Conservation (phyloP, 1,140 invertebrate genomes). For the Cotesia vestalis region DNA sequence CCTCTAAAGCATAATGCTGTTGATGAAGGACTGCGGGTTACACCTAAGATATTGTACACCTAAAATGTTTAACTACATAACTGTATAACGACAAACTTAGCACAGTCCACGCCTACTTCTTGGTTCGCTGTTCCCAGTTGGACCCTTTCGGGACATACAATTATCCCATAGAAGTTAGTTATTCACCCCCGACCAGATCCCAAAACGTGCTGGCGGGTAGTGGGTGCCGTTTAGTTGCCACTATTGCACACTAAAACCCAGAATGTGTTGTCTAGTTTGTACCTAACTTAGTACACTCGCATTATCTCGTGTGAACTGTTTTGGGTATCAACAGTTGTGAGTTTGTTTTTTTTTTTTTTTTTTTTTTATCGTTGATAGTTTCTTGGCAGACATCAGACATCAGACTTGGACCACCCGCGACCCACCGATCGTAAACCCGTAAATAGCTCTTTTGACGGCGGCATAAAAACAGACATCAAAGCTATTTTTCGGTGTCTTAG, state of each 20-base stretch:
- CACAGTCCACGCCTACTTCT: constrained; percentile 36
- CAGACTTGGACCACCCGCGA: no score
- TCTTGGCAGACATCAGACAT: no score
- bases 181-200: constrained; percentile 15
- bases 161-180: constrained; percentile 45
- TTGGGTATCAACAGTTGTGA: neutral
- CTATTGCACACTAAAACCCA: constrained; percentile 9
- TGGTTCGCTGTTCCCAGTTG: constrained; percentile 39
- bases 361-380: no score
- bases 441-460: no score
- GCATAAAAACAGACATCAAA: no score
- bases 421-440: no score
- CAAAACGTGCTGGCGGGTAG: constrained; percentile 15
- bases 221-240: no score
- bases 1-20: constrained; percentile 52
- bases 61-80: constrained; percentile 40
- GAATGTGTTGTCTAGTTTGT: constrained; percentile 35
- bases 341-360: neutral
- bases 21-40: constrained; percentile 60
- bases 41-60: constrained; percentile 50
- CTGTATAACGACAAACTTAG: constrained; percentile 48
- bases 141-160: constrained; percentile 51
- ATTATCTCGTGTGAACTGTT: constrained; percentile 24
- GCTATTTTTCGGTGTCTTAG: constrained; percentile 35
- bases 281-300: constrained; percentile 32